Conservation (phyloP, 2,113 vertebrate genomes). For the Raja brachyura region DNA sequence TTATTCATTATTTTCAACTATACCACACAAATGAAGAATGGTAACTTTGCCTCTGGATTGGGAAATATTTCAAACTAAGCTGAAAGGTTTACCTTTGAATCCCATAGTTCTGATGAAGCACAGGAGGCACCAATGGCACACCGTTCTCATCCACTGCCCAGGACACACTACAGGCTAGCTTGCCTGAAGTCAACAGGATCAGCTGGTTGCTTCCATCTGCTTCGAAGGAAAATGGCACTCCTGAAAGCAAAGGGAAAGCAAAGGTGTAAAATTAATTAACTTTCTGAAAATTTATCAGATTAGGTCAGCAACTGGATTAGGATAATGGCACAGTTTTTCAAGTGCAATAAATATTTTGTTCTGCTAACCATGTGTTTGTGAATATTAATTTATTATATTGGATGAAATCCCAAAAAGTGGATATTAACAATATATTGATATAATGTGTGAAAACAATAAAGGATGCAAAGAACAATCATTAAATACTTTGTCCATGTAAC, state of each 20-base stretch:
- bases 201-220: constrained; percentile 78
- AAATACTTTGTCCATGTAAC: neutral
- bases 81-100: constrained; percentile 63
- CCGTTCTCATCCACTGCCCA: constrained; percentile 81
- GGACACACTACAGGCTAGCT: constrained; percentile 75
- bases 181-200: constrained; percentile 86
- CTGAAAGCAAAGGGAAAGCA: constrained; percentile 49
- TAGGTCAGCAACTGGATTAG: neutral
- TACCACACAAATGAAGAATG: neutral
- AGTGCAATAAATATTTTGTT: neutral
- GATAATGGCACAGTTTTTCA: neutral
- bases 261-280: neutral
- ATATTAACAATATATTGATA: neutral
- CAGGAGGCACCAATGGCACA: constrained; percentile 70
- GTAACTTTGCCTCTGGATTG: neutral
- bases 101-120: constrained; percentile 60
- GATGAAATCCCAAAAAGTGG: neutral
- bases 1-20: neutral
- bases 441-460: neutral
- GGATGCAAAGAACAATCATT: neutral
- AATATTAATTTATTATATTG: neutral
- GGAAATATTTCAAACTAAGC: neutral
- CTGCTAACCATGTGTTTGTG: neutral
- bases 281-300: neutral
- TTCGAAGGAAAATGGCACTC: constrained; percentile 84